Evolutionary conservation across 2,888 invertebrate species (phyloP), one percentile per base, ranked within the genome.

Genomic region (Rhodophaea formosa): DNA sequence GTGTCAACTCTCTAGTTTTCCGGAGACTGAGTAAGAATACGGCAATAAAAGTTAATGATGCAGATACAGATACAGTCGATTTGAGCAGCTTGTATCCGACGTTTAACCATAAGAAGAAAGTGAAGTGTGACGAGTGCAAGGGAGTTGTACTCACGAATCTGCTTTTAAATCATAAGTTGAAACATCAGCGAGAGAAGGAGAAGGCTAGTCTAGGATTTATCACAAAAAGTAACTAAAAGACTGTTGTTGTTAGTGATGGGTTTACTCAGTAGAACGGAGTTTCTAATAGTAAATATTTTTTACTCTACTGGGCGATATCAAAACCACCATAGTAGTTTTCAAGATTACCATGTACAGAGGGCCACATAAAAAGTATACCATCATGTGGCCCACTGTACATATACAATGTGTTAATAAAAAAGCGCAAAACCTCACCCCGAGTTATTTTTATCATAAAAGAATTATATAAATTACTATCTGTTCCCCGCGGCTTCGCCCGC

Each of bases 1-100:
- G 72, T 0, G 60, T 62, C 0, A 86, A 79, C 14, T 62, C 64
- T 0, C 55, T 85, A 0, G 52, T 83, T 0, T 71, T 87, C 66
- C 67, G 72, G 7, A 75, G 70, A 59, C 47, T 75, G 0, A 62
- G 73, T 0, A 63, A 70, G 0, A 66, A 70, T 0, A 67, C 68
- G 0, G 56, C 67, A 0, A 68, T 79, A 0, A 69, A 67, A 54
- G 64, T 77, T 0, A 65, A 67, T 3, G 69, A 74, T 16, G 61
- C 58, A 0, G 57, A 65, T 3, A 62, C 62, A 0, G 53, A 70
- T 7, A 44, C 59, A 0, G 58, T 77, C 0, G 80, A 86, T 56
- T 49, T 84, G 3, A 63, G 70, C 0, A 39, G 58, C 7, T 8
- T 72, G 0, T 77, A 78, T 53, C 75, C 76, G 0, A 64, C 59